Conservation (phyloP, 2,113 vertebrate species). For the Calidris pygmaea region DNA sequence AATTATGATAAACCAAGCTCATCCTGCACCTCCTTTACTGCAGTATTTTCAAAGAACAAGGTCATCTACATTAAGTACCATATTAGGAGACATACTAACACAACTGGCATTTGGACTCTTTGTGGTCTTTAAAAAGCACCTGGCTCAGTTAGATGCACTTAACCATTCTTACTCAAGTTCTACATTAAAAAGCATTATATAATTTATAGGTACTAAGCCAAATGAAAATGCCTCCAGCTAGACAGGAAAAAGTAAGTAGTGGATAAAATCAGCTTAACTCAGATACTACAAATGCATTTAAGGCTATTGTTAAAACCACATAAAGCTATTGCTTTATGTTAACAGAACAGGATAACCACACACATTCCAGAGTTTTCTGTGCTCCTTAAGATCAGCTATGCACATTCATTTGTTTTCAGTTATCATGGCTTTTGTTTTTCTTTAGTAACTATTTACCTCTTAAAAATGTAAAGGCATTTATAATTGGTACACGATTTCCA, state of each 20-base stretch:
- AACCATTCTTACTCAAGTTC: background rate
- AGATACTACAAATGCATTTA: background rate
- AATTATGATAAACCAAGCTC: background rate
- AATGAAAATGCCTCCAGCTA: background rate
- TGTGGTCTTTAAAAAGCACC: constrained; percentile 1
- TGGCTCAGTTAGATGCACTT: background rate
- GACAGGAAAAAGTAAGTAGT: background rate
- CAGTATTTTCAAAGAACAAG: background rate
- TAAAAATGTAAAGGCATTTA: background rate
- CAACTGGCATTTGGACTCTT: background rate
- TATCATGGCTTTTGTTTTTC: background rate
- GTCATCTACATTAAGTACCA: background rate
- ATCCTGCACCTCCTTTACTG: background rate
- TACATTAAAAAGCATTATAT: background rate
- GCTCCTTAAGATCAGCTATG: background rate
- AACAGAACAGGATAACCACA: background rate
- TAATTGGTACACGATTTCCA: background rate
- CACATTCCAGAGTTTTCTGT: background rate
- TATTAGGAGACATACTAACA: background rate
- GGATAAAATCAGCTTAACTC: background rate
- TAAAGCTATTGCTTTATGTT: background rate
- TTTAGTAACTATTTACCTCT: background rate
- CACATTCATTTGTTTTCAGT: background rate
- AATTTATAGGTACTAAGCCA: constrained; percentile 15
- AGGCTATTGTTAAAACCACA: background rate